Percentiles rank a stretch among this genome's conserved stretches.
These are phyloP conservation scores for Pempheris klunzingeri DNA, from an alignment of 2,797 vertebrate species.

Conservation along the genomic window DNA sequence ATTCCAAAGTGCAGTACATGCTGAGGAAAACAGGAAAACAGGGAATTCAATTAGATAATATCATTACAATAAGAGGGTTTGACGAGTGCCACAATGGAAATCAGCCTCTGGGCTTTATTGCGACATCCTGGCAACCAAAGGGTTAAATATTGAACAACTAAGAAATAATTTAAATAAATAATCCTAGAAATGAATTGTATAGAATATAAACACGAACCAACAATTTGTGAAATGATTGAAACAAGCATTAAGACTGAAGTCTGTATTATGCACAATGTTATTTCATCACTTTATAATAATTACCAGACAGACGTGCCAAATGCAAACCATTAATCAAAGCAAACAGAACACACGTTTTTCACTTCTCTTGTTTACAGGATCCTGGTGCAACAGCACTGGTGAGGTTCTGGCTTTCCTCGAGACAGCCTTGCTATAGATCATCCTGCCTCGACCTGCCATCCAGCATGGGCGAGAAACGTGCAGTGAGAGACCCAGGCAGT, in stretches of 20 bases:
- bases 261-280: background rate
- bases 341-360: background rate
- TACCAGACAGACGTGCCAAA: background rate
- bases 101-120: too few relatives aligned
- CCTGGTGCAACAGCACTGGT: conserved; percentile 29
- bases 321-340: background rate
- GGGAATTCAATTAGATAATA: too few relatives aligned
- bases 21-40: too few relatives aligned
- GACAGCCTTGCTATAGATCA: conserved; percentile 66
- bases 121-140: too few relatives aligned
- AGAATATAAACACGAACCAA: background rate
- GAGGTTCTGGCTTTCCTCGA: conserved; percentile 33
- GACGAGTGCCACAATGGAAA: too few relatives aligned
- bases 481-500: conserved; percentile 49
- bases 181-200: too few relatives aligned
- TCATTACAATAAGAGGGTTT: too few relatives aligned
- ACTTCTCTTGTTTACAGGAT: background rate
- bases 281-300: background rate
- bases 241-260: too few relatives aligned
- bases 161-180: background rate
- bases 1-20: too few relatives aligned
- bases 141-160: too few relatives aligned
- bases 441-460: conserved; percentile 54
- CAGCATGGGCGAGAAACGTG: conserved; percentile 51
- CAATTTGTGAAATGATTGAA: background rate